Evolutionary conservation across 2,797 vertebrate species (phyloP), one percentile per base, ranked within the genome.

Genomic region (Argyrosomus regius): DNA sequence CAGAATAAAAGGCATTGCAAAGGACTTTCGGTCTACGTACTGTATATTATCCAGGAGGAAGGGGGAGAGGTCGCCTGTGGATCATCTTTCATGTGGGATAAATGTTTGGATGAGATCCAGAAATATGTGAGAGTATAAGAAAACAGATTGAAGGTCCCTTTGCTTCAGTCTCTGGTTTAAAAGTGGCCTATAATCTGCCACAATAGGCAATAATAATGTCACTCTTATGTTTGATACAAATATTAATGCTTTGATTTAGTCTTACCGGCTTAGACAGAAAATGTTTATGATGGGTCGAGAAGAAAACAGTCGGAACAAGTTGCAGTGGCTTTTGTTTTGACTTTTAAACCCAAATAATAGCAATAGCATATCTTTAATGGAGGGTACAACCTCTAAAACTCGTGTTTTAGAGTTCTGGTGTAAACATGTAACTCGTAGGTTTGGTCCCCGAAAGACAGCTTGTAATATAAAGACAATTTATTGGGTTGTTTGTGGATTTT

Each of bases 61-160:
- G 72, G 88, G 31, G 63, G 60, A 75, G 78, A 71, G 73, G 75
- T 81, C 72, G 26, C 22, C 48, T 35, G 48, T 59, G 82, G 83
- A 85, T 89, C 69, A 62, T 78, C 85, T 86, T 90, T 84, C 81
- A 85, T 81, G 80, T 86, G 80, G 78, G 77, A 88, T 84, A 81
- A 89, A 83, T 85, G 64, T 83, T 85, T 86, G 85, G 79, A 81
- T n/a, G 35, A 74, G 75, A 53, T 85, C 71, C 85, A 85, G 81
- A 76, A 81, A 74, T 65, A 67, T 86, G 71, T 53, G 61, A 78
- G 61, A 46, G 57, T 18, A 50, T 54, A 59, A 58, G 6, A 79
- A 71, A 74, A 71, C 35, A 77, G 18, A 64, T 63, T 50, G 31
- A 53, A 75, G n/a, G 61, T 49, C 35, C 61, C n/a, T 70, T 46